phyloP scores from a whole-genome alignment of 2,113 vertebrate genomes.

The Istiophorus platypterus region DNA sequence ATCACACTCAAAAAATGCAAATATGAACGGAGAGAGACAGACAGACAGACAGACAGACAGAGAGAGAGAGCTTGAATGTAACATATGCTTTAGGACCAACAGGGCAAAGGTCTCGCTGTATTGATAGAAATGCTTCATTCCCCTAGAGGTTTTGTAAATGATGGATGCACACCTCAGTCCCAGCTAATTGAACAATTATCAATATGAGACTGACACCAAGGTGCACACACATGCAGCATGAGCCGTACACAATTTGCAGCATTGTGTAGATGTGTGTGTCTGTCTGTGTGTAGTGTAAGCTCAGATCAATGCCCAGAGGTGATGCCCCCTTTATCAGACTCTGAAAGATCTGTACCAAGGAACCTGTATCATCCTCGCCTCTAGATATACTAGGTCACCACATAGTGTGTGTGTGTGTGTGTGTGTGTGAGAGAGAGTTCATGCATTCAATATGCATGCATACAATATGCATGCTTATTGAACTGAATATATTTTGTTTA shows the following conservation, averaged over 20 bases:
- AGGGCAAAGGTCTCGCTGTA: constrained; percentile 38
- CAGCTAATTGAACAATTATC: constrained; percentile 62
- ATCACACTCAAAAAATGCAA: constrained; percentile 6
- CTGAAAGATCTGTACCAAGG: constrained; percentile 22
- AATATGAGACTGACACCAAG: constrained; percentile 37
- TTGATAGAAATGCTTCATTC: constrained; percentile 50
- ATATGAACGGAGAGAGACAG: not conserved
- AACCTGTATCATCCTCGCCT: constrained; percentile 7
- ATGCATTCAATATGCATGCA: no score
- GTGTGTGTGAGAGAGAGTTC: not conserved
- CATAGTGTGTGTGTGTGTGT: not conserved
- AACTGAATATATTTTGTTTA: not conserved
- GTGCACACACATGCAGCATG: constrained; percentile 1
- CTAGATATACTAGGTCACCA: constrained; percentile 7
- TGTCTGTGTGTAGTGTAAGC: not conserved
- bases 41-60: not conserved
- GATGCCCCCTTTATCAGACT: constrained; percentile 42
- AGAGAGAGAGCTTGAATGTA: not conserved
- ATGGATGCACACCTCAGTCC: constrained; percentile 43
- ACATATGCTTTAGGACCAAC: constrained; percentile 1
- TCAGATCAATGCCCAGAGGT: constrained; percentile 24
- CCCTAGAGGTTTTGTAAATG: constrained; percentile 43
- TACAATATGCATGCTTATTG: not conserved
- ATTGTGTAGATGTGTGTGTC: not conserved
- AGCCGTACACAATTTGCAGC: not conserved